These are phyloP conservation scores for Microcaecilia unicolor DNA, from an alignment of 2,797 vertebrate genomes.

Conservation along the genomic window DNA sequence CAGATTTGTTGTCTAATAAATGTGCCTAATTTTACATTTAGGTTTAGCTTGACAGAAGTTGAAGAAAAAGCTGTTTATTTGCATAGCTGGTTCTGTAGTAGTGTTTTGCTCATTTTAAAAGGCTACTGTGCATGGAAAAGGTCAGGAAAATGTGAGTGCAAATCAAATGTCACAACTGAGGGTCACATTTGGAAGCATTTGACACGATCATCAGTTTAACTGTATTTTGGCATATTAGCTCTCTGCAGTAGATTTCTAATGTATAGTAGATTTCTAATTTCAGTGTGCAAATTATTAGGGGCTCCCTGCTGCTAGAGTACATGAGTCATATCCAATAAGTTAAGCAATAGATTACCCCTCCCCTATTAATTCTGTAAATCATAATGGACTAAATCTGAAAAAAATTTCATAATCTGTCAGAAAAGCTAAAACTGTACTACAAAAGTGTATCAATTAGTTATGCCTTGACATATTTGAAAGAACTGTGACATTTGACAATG, in stretches of 20 bases:
- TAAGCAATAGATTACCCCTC: slow-evolving; percentile 1
- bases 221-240: too few relatives aligned
- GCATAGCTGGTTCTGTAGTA: too few relatives aligned
- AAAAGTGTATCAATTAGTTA: neutral
- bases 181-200: neutral
- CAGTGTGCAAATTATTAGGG: neutral
- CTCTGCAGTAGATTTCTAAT: too few relatives aligned
- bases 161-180: neutral
- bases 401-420: slow-evolving; percentile 13
- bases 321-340: neutral
- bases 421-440: slow-evolving; percentile 7
- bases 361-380: neutral
- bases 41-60: too few relatives aligned
- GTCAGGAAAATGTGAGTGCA: neutral
- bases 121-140: neutral
- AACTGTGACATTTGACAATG: neutral
- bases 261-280: too few relatives aligned
- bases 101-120: too few relatives aligned
- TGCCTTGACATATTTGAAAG: neutral
- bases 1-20: too few relatives aligned
- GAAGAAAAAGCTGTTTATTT: too few relatives aligned
- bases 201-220: too few relatives aligned
- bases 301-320: neutral
- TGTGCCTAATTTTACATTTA: too few relatives aligned
- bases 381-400: slow-evolving; percentile 6